Conservation (phyloP, 2,888 invertebrate genomes). For the Monoplex corrugatus region DNA sequence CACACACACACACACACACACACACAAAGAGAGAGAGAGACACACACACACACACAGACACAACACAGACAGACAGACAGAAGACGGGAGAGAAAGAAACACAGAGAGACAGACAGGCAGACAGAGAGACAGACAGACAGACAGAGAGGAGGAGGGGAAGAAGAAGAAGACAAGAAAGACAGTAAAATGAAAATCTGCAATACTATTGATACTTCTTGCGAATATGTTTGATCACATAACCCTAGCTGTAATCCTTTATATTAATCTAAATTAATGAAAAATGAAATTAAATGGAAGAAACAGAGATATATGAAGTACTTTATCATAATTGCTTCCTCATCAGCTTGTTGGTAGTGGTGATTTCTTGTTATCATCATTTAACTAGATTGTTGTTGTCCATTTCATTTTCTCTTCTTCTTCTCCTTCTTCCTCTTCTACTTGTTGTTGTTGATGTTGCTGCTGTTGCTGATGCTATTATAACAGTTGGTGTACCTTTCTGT, state of each 20-base stretch:
- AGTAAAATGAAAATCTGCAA: background rate
- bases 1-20: background rate
- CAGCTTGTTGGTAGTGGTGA: too few relatives aligned
- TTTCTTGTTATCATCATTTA: too few relatives aligned
- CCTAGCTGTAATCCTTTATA: too few relatives aligned
- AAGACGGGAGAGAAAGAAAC: background rate
- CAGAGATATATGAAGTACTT: background rate
- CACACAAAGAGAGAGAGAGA: background rate
- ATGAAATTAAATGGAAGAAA: background rate
- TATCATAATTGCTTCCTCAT: background rate
- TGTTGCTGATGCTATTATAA: too few relatives aligned
- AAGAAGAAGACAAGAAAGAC: background rate
- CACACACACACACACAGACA: background rate
- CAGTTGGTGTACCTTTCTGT: too few relatives aligned
- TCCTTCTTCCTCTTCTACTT: too few relatives aligned
- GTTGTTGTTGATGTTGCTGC: too few relatives aligned
- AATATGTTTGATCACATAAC: too few relatives aligned
- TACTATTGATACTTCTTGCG: too few relatives aligned
- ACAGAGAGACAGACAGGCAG: constrained; percentile 1
- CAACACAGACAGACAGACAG: background rate
- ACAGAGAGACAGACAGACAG: background rate
- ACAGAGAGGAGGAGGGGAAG: background rate
- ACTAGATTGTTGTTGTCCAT: too few relatives aligned
- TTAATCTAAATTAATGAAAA: too few relatives aligned
- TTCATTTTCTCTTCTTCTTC: too few relatives aligned